A percentile compares a stretch with the other conserved stretches of the same genome.
Conservation (phyloP, 2,888 invertebrate genomes). For the Fragum fragum region DNA sequence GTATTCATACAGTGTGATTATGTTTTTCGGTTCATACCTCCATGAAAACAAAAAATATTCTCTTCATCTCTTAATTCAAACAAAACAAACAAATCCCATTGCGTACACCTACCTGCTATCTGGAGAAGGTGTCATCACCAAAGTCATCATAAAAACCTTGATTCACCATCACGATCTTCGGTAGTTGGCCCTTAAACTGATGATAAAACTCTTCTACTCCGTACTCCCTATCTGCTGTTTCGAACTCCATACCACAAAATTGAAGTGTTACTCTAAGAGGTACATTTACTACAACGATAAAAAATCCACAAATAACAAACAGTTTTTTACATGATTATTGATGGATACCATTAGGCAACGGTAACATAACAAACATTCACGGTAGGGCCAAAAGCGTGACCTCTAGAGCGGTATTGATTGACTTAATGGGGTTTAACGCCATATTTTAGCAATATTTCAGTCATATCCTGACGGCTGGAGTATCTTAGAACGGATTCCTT, state of each 20-base stretch:
- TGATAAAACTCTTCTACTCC: slow-evolving; percentile 59
- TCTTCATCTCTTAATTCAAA: no score
- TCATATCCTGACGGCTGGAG: no score
- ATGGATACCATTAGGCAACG: not conserved
- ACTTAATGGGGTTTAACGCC: no score
- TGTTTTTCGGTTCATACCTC: no score
- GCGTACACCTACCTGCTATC: slow-evolving; percentile 10
- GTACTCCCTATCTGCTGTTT: slow-evolving; percentile 23
- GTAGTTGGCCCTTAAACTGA: slow-evolving; percentile 39
- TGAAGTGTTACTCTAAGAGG: not conserved
- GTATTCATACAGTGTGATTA: no score
- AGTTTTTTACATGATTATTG: not conserved
- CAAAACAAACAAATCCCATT: no score
- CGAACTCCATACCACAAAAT: slow-evolving; percentile 30
- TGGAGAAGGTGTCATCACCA: slow-evolving; percentile 32
- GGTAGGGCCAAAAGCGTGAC: no score
- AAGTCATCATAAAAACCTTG: slow-evolving; percentile 53
- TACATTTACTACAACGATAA: not conserved
- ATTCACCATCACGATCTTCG: slow-evolving; percentile 54
- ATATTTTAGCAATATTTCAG: no score
- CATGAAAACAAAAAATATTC: no score
- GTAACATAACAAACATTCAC: no score
- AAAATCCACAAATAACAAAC: not conserved
- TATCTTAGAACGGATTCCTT: no score
- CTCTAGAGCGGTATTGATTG: no score